A percentile compares a stretch with the other conserved stretches of the same genome.
Conservation (phyloP, 1,140 invertebrate species). For the Trachymyrmex cornetzi region DNA sequence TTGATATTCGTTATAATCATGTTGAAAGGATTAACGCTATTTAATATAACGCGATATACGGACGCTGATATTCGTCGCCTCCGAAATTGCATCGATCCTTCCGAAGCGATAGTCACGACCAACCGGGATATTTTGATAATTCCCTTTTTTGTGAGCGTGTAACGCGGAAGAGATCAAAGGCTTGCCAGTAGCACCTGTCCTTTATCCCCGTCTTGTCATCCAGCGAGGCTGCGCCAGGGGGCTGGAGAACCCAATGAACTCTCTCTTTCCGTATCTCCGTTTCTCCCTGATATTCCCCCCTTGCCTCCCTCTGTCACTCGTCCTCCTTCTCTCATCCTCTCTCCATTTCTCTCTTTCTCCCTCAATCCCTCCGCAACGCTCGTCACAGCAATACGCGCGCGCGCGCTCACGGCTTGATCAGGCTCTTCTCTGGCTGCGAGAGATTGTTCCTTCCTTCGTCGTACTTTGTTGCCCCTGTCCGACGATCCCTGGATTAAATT, state of each 20-base stretch:
- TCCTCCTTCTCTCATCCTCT: not conserved
- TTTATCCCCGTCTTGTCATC: slow-evolving; percentile 85
- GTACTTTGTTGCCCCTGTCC: slow-evolving; percentile 62
- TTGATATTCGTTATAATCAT: slow-evolving; percentile 13
- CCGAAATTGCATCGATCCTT: slow-evolving; percentile 72
- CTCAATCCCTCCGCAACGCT: not conserved
- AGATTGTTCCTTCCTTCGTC: slow-evolving; percentile 69
- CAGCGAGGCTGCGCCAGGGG: slow-evolving; percentile 82
- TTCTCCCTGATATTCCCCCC: slow-evolving; percentile 46
- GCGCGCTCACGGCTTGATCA: slow-evolving; percentile 72
- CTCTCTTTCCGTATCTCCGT: slow-evolving; percentile 53
- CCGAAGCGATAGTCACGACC: slow-evolving; percentile 56
- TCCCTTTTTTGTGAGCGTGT: slow-evolving; percentile 82
- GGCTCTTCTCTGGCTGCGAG: slow-evolving; percentile 59
- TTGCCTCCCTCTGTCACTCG: not conserved
- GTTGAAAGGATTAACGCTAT: slow-evolving; percentile 9
- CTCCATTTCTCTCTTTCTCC: slow-evolving; percentile 29
- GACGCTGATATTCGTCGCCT: slow-evolving; percentile 66
- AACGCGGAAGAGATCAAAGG: slow-evolving; percentile 86
- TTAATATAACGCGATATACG: not conserved
- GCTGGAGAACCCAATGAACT: slow-evolving; percentile 73
- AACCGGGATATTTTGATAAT: slow-evolving; percentile 82
- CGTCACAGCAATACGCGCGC: slow-evolving; percentile 43
- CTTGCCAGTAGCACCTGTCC: slow-evolving; percentile 87
- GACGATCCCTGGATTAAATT: slow-evolving; percentile 79